Base-by-base conservation (phyloP, 2,888 invertebrate species). In the Brenthis daphne region DNA sequence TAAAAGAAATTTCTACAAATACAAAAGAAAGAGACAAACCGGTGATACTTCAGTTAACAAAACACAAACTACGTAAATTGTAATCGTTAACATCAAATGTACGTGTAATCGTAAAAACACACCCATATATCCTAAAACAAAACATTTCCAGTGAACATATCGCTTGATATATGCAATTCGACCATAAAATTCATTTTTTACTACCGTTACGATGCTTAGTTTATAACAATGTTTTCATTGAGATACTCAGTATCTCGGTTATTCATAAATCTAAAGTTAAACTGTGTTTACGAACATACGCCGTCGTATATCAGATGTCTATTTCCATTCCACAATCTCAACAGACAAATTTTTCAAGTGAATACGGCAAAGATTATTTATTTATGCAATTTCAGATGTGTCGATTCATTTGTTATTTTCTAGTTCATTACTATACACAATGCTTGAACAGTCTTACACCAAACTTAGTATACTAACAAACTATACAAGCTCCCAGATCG, bases 181-280 rank as follows among this genome's bases (percentile, higher is more conserved):
- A 63, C 73, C 78, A 77, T 84, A 86, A 83, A 82, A 80, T 76
- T 63, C 58, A 68, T 74, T 74, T 77, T 81, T 80, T 80, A 82
- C 77, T 79, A 64, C 73, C 67, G 70, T 73, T 76, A 72, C 76
- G 78, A 70, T 55, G 71, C 72, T 76, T 75, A 77, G 82, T 84
- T 82, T 82, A 81, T 82, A 82, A 82, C 83, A 83, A 85, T 86
- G 88, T 89, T 86, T 85, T 86, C 88, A 88, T 89, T 89, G 85
- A 86, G 78, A 79, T 77, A 77, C 77, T 76, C 75, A 77, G 76
- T 82, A 80, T 78, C 77, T 77, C 74, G 79, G 83, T 83, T 85
- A 83, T 85, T 85, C 86, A 88, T 90, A 89, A 89, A 89, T 88
- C 82, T 77, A 69, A 64, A 69, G 71, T 78, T 82, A 79, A 86